Conservation (phyloP, 2,888 invertebrate species). For the Archips crataeganus region DNA sequence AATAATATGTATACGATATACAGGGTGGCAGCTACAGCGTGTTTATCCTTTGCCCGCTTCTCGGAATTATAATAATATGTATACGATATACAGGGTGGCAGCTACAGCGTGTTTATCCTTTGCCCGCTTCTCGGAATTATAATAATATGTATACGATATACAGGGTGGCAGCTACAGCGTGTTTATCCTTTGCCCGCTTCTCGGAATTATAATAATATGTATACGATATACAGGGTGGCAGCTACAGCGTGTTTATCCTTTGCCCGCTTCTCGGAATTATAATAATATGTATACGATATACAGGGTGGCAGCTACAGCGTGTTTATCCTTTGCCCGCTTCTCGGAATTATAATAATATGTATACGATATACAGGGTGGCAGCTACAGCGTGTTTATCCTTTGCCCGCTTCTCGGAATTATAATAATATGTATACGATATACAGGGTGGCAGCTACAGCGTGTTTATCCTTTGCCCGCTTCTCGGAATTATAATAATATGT, state of each 20-base stretch:
- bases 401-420: conserved; percentile 17
- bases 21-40: conserved; percentile 8
- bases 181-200: conserved; percentile 30
- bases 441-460: conserved; percentile 8
- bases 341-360: conserved; percentile 6
- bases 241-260: conserved; percentile 28
- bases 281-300: background rate
- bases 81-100: background rate
- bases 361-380: background rate
- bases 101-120: conserved; percentile 28
- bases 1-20: background rate
- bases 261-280: conserved; percentile 17
- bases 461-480: conserved; percentile 30
- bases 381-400: conserved; percentile 28
- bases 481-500: conserved; percentile 6
- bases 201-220: conserved; percentile 6
- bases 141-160: background rate
- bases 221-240: background rate
- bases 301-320: conserved; percentile 8
- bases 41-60: conserved; percentile 30
- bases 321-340: conserved; percentile 30
- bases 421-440: background rate
- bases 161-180: conserved; percentile 8
- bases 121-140: conserved; percentile 17
- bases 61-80: conserved; percentile 6